phyloP scores from a whole-genome alignment of 2,113 vertebrate genomes.

The human region DNA sequence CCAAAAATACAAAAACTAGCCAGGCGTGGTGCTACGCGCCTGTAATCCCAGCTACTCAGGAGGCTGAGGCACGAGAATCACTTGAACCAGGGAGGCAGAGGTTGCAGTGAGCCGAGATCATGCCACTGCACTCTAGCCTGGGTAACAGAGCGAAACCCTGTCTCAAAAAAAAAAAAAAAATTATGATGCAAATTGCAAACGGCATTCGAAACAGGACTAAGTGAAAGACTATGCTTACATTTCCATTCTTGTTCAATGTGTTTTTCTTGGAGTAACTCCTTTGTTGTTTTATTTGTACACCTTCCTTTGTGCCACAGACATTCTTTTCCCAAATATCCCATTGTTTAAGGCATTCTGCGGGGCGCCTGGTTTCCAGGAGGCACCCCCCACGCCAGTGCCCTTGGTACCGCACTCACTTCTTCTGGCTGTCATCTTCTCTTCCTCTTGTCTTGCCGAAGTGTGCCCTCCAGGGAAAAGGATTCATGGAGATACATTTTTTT shows the following conservation, averaged over 20 bases:
- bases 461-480: not conserved
- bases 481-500: not conserved
- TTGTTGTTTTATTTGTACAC: not conserved
- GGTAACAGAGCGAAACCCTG: too few species aligned
- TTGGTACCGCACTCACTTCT: not conserved
- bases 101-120: too few species aligned
- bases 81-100: too few species aligned
- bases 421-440: not conserved
- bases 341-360: not conserved
- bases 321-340: not conserved
- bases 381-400: rapidly evolving
- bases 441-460: not conserved
- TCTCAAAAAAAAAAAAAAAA: too few species aligned
- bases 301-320: not conserved
- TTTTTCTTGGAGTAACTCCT: not conserved
- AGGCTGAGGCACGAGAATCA: too few species aligned
- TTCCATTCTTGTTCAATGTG: not conserved
- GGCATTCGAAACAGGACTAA: not conserved
- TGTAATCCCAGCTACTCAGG: too few species aligned
- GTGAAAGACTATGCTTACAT: not conserved
- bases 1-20: too few species aligned
- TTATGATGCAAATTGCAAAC: not conserved
- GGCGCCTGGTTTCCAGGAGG: not conserved
- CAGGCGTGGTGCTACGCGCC: too few species aligned
- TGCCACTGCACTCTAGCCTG: too few species aligned